Evolutionary conservation across 2,888 invertebrate species (phyloP).

Genomic region (Automeris io): DNA sequence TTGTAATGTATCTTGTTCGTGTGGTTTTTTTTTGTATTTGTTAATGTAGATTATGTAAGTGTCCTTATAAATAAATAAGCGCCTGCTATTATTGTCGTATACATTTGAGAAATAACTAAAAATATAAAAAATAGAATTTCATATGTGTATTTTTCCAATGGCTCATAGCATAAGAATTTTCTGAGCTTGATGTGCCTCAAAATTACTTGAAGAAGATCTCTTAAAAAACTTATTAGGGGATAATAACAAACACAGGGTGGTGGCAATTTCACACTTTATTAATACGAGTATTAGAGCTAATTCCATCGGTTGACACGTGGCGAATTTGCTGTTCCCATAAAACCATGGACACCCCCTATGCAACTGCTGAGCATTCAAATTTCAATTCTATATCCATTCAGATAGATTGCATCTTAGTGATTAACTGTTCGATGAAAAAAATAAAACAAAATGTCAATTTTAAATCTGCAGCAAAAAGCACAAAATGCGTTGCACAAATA

Average conservation of each 20-base stretch:
- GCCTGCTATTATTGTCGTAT: too few relatives aligned
- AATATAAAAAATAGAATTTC: too few relatives aligned
- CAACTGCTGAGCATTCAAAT: constrained; percentile 28
- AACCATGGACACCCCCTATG: constrained; percentile 43
- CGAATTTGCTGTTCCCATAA: constrained; percentile 72
- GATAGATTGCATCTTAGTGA: constrained; percentile 20
- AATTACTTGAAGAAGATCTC: constrained; percentile 27
- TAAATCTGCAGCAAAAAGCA: constrained; percentile 28
- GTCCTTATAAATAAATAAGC: too few relatives aligned
- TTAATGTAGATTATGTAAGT: too few relatives aligned
- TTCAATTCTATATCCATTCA: constrained; percentile 28
- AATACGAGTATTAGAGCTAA: constrained; percentile 75
- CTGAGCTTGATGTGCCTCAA: too few relatives aligned
- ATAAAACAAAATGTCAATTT: constrained; percentile 13
- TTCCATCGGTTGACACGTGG: constrained; percentile 72
- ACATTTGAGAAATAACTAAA: too few relatives aligned
- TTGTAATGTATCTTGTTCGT: too few relatives aligned
- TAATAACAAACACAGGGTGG: constrained; percentile 68
- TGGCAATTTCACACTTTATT: constrained; percentile 78
- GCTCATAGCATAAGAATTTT: too few relatives aligned
- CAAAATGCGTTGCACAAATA: constrained; percentile 23
- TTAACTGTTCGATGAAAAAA: constrained; percentile 6
- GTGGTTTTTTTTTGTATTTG: too few relatives aligned
- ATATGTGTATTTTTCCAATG: too few relatives aligned
- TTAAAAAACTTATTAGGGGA: constrained; percentile 64